Percentiles rank a stretch among this genome's conserved stretches.
phyloP scores from a whole-genome alignment of 1,140 invertebrate genomes.

The Apolygus lucorum region DNA sequence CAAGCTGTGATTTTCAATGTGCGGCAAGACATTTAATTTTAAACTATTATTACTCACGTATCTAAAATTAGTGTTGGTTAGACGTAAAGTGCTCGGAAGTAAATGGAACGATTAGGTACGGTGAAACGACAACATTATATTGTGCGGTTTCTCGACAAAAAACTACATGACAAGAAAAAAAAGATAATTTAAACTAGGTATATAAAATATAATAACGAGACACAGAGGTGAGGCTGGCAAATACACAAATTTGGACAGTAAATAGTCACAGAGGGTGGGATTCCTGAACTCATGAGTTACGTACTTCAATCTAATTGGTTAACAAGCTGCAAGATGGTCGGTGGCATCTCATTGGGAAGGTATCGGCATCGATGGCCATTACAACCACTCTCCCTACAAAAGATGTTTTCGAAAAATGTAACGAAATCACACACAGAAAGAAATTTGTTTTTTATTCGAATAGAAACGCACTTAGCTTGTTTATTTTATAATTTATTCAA shows the following conservation, averaged over 20 bases:
- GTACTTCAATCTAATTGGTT: constrained; percentile 16
- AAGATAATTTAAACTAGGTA: no score
- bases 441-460: no score
- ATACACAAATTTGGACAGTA: neutral
- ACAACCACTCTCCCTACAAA: constrained; percentile 15
- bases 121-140: neutral
- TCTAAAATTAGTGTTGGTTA: no score
- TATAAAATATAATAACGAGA: neutral
- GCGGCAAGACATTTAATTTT: no score
- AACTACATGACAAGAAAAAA: no score
- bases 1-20: no score
- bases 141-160: neutral
- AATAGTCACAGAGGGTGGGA: neutral
- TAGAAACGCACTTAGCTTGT: no score
- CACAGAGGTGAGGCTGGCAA: neutral
- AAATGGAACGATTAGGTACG: neutral
- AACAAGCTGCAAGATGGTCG: constrained; percentile 1
- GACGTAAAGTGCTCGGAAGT: neutral
- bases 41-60: no score
- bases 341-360: neutral
- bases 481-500: no score
- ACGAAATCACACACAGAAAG: no score
- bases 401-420: neutral
- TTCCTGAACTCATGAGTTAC: constrained; percentile 1
- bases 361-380: neutral